Evolutionary conservation across 2,113 vertebrate species (phyloP), one percentile per base, ranked within the genome.

Genomic region (Bujurquina vittata): DNA sequence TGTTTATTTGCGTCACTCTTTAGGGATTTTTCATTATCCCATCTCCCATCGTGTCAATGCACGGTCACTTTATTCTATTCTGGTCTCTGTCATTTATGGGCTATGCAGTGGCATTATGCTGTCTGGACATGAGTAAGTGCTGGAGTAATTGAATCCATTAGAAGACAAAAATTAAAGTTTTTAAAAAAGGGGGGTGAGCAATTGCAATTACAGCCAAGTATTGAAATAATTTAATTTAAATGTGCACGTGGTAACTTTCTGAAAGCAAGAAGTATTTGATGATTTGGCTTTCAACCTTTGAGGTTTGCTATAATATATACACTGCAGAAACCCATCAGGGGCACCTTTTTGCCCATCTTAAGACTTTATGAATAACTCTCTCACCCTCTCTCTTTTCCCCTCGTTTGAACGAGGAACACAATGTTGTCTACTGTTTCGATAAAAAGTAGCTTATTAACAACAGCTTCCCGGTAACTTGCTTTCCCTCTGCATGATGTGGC

Each of bases 111-210:
- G 76, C 49, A 79, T 84, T 84, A 69, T 54, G 12, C 81, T 81
- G 91, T 94, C 93, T 94, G 94, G 89, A 90, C 83, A 69, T 77
- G 57, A 87, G 55, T 60, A 81, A 89, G 54, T 49, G 65, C 20
- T 72, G 63, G 72, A 75, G 52, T 77, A 9, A 81, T 84, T 75
- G 78, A 20, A 83, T 35, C 54, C 69, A 20, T 20, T 80, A 69
- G 77, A 77, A 76, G 57, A 90, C 76, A n/a, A 65, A 84, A 69
- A 62, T 33, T 5, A 77, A 69, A 55, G 15, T 77, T 17, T 0
- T 67, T 43, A 40, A 61, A 11, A 40, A 26, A 46, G 10, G 52
- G 52, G 59, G 10, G 33, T 23, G 29, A 75, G 14, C 1, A 46
- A 58, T 33, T 75, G 10, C 26, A 76, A 73, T 88, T 69, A 67